Evolutionary conservation across 2,113 vertebrate species (phyloP), one percentile per base, ranked within the genome.

Genomic region (Myotis brandtii): DNA sequence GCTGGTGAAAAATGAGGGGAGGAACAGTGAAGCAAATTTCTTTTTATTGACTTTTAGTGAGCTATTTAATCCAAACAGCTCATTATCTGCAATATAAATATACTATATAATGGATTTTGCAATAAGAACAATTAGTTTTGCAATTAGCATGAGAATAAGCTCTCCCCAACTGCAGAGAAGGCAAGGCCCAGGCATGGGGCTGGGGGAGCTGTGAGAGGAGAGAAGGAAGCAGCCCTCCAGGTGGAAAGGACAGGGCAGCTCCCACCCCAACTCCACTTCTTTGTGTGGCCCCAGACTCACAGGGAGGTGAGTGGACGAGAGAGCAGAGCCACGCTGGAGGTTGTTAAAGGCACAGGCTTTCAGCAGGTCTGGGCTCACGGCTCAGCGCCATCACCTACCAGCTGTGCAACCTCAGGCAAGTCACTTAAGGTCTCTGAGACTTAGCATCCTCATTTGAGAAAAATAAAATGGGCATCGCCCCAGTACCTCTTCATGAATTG

Each of bases 21-120:
- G 98, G 98, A 98, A 98, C 97, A 98, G 97, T 96, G 96, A 94
- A 98, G 98, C 98, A 98, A 98, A 99, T 98, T 98, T 98, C 98
- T 97, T 98, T 99, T 98, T 98, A 98, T 98, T 98, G 98, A 98
- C 98, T 98, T 98, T 98, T 98, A 98, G 98, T 98, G 98, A 98
- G 98, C 97, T 98, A 98, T 98, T 99, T 98, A 99, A 98, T 98
- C 98, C 98, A 98, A 98, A 98, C 98, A 98, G 97, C 98, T 99
- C 97, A 98, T 99, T 99, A 99, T 97, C 97, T 91, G 98, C 98
- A 98, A 97, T 97, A 96, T 98, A 99, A 98, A 98, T 98, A 97
- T 98, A 97, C 97, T 97, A 95, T 97, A 46, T 98, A 98, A 98
- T 98, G 98, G 98, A 93, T 97, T 98, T 98, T 98, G 98, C 98